Conservation (phyloP, 2,113 vertebrate genomes). For the Otis tarda region DNA sequence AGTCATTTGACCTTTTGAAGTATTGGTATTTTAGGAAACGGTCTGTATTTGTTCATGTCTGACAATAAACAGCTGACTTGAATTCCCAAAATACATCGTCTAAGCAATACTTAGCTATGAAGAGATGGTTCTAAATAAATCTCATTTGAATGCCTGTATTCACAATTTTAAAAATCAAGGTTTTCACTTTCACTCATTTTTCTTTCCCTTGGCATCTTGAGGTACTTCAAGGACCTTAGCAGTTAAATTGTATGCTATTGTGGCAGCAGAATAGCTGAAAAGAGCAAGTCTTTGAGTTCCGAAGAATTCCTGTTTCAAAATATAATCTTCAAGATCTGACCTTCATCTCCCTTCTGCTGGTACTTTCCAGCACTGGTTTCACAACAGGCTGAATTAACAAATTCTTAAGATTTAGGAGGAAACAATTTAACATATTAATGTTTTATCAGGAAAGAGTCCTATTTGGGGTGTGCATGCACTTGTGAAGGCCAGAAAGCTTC, state of each 20-base stretch:
- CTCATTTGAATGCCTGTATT: background rate
- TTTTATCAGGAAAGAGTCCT: background rate
- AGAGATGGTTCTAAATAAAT: slow-evolving; percentile 2
- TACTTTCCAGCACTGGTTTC: background rate
- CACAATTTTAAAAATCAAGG: background rate
- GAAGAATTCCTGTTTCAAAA: background rate
- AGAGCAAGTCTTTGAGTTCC: background rate
- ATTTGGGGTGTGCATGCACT: background rate
- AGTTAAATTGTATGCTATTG: background rate
- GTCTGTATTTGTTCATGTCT: background rate
- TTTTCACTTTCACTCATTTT: background rate
- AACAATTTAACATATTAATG: background rate
- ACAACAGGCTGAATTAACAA: background rate
- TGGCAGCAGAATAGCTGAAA: background rate
- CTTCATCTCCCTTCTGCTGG: background rate
- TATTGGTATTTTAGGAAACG: slow-evolving; percentile 50
- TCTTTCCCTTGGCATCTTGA: background rate
- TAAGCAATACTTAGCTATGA: background rate
- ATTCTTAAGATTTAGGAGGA: background rate
- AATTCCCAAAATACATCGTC: slow-evolving; percentile 7
- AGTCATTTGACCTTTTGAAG: slow-evolving; percentile 43
- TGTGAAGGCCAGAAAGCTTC: background rate
- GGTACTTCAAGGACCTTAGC: background rate
- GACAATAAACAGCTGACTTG: background rate
- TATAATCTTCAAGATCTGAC: background rate